These are phyloP conservation scores for Criorhina ranunculi DNA, from an alignment of 2,888 invertebrate genomes.

Conservation along the genomic window DNA sequence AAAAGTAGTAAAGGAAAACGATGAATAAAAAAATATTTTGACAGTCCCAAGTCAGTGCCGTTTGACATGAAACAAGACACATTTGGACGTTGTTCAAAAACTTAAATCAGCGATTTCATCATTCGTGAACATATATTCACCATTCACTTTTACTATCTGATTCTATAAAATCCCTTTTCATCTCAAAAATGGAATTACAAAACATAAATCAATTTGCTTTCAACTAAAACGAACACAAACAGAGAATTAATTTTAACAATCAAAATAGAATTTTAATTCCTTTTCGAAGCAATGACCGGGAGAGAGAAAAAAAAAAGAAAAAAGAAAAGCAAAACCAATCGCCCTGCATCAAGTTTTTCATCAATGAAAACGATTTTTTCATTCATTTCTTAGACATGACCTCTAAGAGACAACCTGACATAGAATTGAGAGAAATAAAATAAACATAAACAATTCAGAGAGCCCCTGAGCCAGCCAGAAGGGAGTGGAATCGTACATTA, in stretches of 20 bases:
- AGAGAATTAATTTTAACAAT: conserved; percentile 5
- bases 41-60: conserved; percentile 30
- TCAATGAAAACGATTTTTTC: conserved; percentile 68
- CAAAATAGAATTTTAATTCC: conserved; percentile 24
- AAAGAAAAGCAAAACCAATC: conserved; percentile 38
- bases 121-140: no score
- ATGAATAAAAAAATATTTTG: conserved; percentile 47
- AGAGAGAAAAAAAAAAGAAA: neutral
- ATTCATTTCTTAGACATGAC: conserved; percentile 75
- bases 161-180: neutral
- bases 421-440: conserved; percentile 68
- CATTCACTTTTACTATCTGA: neutral
- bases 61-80: conserved; percentile 24
- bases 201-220: neutral
- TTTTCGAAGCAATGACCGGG: conserved; percentile 33
- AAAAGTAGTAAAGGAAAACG: conserved; percentile 44
- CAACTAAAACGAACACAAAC: neutral
- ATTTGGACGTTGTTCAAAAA: conserved; percentile 8
- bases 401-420: conserved; percentile 74
- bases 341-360: conserved; percentile 58
- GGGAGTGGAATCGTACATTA: conserved; percentile 41
- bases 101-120: neutral
- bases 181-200: neutral
- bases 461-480: conserved; percentile 33
- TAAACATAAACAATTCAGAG: conserved; percentile 72